These are phyloP conservation scores for Onchidella celtica DNA, from an alignment of 2,888 invertebrate species.

Conservation along the genomic window DNA sequence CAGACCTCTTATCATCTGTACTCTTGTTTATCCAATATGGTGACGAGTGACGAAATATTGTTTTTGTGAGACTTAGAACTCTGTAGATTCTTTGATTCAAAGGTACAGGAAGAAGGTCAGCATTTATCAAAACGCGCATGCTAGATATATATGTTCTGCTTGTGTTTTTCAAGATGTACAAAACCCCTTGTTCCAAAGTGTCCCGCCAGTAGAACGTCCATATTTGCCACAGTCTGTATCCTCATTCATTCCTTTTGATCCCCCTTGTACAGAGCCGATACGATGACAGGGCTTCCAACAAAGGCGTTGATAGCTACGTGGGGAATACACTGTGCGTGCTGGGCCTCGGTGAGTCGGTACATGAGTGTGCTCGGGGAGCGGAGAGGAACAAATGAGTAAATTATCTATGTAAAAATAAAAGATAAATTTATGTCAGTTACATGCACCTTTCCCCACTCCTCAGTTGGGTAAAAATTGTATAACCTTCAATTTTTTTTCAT, in stretches of 20 bases:
- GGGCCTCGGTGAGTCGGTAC: background rate
- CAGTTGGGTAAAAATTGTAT: no score
- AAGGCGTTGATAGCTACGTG: background rate
- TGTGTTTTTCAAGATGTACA: conserved; percentile 12
- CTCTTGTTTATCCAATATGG: conserved; percentile 10
- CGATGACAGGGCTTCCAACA: conserved; percentile 3
- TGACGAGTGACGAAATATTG: background rate
- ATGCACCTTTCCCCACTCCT: no score
- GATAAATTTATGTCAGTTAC: no score
- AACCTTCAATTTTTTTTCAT: no score
- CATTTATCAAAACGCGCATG: background rate
- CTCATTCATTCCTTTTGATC: conserved; percentile 4
- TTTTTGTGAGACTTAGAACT: background rate
- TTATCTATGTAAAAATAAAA: no score
- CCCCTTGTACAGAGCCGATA: background rate
- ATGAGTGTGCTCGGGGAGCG: background rate
- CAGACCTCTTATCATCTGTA: background rate
- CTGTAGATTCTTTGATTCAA: conserved; percentile 25
- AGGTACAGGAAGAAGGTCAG: conserved; percentile 30
- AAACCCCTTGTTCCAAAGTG: conserved; percentile 5
- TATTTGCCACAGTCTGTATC: conserved; percentile 2
- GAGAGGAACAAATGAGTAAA: background rate
- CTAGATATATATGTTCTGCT: background rate
- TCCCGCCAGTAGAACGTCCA: background rate
- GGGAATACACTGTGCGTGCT: background rate